Evolutionary conservation across 2,797 vertebrate species (phyloP), one percentile per base, ranked within the genome.

Genomic region (Simalia tracyae): DNA sequence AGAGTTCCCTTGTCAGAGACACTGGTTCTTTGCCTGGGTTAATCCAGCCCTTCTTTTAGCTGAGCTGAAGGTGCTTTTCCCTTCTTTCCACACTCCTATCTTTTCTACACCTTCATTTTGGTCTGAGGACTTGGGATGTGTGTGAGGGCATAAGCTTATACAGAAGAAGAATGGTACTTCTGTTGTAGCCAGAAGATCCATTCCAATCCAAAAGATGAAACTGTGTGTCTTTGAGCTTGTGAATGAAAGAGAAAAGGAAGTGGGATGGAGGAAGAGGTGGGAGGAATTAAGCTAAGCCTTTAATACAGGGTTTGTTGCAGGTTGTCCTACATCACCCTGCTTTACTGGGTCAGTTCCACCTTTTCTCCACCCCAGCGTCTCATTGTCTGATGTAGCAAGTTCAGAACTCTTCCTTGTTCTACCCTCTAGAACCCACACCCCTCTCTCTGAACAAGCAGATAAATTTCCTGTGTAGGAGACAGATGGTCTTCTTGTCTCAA

Each of bases 221-320:
- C 88, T 5, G 28, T 12, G 19, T 64, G 15, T 26, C 19, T 64
- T 22, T 64, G 17, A 5, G n/a, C 15, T 22, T 36, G 56, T 56
- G 88, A 24, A 56, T 59, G 56, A 36, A 17, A 42, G 54, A 0
- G 91, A 89, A 88, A 94, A 93, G 92, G 76, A 46, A 91, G 59
- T 0, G 0, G 93, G 95, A 0, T 87, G 94, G 93, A 89, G 92
- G 92, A 92, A 94, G 90, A 91, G 91, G 92, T 87, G 28, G 91
- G 93, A 91, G 92, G 94, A 95, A 91, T 87, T 81, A 92, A 93
- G 9, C 54, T 88, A 61, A 95, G 96, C 93, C 94, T 84, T 96
- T 95, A 96, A 95, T 92, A 85, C 1, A 0, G 89, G 94, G 87
- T 95, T 94, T 96, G 68, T 84, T 61, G 2, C 10, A 24, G 31